Percentiles rank a stretch among this genome's conserved stretches.
These are phyloP conservation scores for Trichosurus vulpecula DNA, from an alignment of 2,797 vertebrate genomes.

Conservation along the genomic window DNA sequence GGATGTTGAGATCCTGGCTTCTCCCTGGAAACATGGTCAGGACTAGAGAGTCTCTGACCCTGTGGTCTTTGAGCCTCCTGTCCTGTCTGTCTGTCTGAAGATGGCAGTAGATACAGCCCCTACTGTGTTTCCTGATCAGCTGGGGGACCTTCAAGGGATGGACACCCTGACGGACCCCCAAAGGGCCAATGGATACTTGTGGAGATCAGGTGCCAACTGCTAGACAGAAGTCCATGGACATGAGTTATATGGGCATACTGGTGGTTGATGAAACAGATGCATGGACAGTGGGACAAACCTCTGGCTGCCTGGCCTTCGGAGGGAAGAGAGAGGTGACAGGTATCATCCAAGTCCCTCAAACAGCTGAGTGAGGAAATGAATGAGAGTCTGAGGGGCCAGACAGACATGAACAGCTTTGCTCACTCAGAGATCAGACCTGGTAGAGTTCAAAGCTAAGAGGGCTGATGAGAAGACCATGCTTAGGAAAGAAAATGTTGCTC, in stretches of 20 bases:
- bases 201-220: neutral
- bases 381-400: neutral
- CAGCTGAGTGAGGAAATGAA: neutral
- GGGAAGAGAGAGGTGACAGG: neutral
- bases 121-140: neutral
- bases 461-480: neutral
- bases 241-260: slow-evolving; percentile 4
- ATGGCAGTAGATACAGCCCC: neutral
- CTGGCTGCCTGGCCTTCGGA: neutral
- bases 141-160: neutral
- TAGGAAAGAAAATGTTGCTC: neutral
- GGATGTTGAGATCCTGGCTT: neutral
- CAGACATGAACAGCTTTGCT: neutral
- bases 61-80: neutral
- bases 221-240: neutral
- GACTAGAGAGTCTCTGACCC: neutral
- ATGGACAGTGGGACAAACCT: neutral
- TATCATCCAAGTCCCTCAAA: neutral
- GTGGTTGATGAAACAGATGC: neutral
- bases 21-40: neutral
- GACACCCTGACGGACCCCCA: neutral
- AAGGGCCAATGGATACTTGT: neutral
- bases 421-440: neutral
- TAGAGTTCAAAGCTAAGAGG: neutral
- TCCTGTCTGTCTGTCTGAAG: neutral